A percentile compares a stretch with the other conserved stretches of the same genome.
phyloP scores from a whole-genome alignment of 2,888 invertebrate species.

The Brenthis daphne region DNA sequence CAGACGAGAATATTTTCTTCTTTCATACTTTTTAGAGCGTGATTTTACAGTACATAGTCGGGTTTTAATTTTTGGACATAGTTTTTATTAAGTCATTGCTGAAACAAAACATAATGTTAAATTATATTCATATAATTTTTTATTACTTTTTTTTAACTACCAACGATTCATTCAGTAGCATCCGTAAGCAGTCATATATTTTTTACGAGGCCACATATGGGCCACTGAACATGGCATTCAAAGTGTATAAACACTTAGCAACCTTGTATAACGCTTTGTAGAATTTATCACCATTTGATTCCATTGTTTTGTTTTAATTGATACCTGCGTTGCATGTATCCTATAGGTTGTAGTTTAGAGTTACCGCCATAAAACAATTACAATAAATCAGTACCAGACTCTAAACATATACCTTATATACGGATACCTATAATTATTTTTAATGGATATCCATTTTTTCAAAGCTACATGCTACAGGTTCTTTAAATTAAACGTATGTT shows the following conservation, averaged over 20 bases:
- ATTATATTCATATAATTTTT: background rate
- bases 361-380: slow-evolving; percentile 7
- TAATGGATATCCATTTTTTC: too few relatives aligned
- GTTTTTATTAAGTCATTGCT: too few relatives aligned
- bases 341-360: slow-evolving; percentile 18
- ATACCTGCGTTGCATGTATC: slow-evolving; percentile 29
- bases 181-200: slow-evolving; percentile 30
- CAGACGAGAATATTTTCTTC: too few relatives aligned
- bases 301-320: slow-evolving; percentile 47
- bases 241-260: slow-evolving; percentile 37
- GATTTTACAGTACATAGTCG: too few relatives aligned
- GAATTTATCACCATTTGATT: slow-evolving; percentile 43
- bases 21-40: too few relatives aligned
- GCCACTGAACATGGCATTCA: slow-evolving; percentile 50
- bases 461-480: too few relatives aligned
- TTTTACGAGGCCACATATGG: slow-evolving; percentile 45
- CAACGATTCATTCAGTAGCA: slow-evolving; percentile 12
- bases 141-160: background rate
- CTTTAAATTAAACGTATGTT: too few relatives aligned
- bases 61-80: too few relatives aligned
- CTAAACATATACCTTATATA: too few relatives aligned
- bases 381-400: slow-evolving; percentile 16
- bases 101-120: background rate
- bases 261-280: slow-evolving; percentile 42
- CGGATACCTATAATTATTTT: too few relatives aligned